Evolutionary conservation across 1,140 invertebrate species (phyloP), one percentile per base, ranked within the genome.

Genomic region (Caerostris extrusa): DNA sequence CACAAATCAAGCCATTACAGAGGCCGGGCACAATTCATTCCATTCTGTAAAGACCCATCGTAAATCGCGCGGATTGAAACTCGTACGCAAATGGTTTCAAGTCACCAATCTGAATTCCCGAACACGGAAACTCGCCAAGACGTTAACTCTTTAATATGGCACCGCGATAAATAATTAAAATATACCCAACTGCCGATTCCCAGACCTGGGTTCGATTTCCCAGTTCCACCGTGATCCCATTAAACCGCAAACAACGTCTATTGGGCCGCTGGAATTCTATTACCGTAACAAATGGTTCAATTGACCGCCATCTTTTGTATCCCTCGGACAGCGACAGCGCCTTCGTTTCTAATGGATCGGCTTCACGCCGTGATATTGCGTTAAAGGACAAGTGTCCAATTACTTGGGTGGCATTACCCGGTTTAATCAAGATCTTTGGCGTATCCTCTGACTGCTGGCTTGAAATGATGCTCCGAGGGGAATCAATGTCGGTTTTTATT

Each of bases 251-350:
- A 93, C 91, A 93, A 87, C 90, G 91, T 77, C 82, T 57, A 82
- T 77, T 34, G 58, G 58, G 14, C 90, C n/a, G n/a, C 81, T 53
- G 81, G 90, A 91, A 91, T 93, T 93, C 91, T 93, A 93, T 93
- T 93, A 93, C 91, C 64, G 61, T 87, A 93, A 86, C 91, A 93
- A 93, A 93, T 93, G 91, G 91, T 17, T 93, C 91, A 86, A 87
- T 87, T 87, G 64, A 14, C 53, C 60, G 6, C 58, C 90, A 81
- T 85, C 85, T 60, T 91, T 85, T 93, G 91, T 93, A 50, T 83
- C 77, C 8, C 14, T 50, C 7, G 53, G 53, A 55, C 53, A 81
- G 55, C 12, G 69, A 57, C 71, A 64, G 87, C 87, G 34, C 61
- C 87, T 64, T 85, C 69, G 17, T 12, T 56, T 91, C 81, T 60